phyloP scores from a whole-genome alignment of 2,888 invertebrate genomes.

The Ophion obscuratus region DNA sequence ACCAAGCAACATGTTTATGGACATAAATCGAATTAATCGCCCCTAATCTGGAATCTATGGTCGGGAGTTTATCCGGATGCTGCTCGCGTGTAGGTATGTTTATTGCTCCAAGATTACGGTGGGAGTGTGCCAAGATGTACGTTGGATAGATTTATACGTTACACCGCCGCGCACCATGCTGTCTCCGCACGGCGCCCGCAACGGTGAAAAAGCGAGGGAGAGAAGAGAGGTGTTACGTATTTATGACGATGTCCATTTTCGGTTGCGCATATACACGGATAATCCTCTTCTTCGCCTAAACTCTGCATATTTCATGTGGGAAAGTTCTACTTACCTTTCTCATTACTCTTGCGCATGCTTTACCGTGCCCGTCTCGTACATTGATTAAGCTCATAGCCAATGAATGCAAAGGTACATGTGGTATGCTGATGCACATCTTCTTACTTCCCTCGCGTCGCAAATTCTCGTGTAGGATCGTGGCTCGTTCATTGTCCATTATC shows the following conservation, averaged over 20 bases:
- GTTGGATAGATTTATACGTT: constrained; percentile 74
- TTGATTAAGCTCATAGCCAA: constrained; percentile 40
- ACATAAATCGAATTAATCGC: constrained; percentile 24
- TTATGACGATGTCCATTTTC: constrained; percentile 52
- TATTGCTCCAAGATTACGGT: constrained; percentile 5
- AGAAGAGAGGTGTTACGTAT: constrained; percentile 43
- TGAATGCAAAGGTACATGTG: neutral
- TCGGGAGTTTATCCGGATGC: constrained; percentile 14
- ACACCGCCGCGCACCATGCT: neutral
- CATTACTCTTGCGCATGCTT: constrained; percentile 36
- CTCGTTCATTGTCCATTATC: neutral
- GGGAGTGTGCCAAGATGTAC: constrained; percentile 73
- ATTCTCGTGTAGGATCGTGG: neutral
- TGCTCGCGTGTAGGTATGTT: neutral
- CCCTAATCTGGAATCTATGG: constrained; percentile 23
- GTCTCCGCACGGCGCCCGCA: constrained; percentile 7
- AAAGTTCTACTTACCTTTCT: constrained; percentile 34
- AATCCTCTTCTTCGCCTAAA: constrained; percentile 57
- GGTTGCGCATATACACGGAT: constrained; percentile 34
- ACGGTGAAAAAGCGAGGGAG: neutral
- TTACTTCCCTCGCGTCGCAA: neutral
- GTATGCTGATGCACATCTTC: neutral
- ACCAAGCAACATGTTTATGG: constrained; percentile 6
- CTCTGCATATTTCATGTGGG: constrained; percentile 36
- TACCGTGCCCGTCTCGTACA: constrained; percentile 12